Percentiles rank a stretch among this genome's conserved stretches.
These are phyloP conservation scores for Drosophila putrida DNA, from an alignment of 2,888 invertebrate species.

Conservation along the genomic window DNA sequence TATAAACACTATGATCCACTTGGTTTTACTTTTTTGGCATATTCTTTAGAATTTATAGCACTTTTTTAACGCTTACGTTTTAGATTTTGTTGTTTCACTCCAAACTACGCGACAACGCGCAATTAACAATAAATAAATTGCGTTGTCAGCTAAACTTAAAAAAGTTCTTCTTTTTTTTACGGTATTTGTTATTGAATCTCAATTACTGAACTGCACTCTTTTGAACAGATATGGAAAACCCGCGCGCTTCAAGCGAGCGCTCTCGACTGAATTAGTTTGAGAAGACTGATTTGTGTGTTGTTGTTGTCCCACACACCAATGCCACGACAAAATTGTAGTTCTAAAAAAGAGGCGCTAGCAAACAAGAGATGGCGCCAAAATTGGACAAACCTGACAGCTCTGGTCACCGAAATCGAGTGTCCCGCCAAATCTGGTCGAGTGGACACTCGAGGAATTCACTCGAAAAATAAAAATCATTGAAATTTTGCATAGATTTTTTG, in stretches of 20 bases:
- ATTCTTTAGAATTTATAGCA: slow-evolving; percentile 16
- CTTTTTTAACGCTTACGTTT: slow-evolving; percentile 60
- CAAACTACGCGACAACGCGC: slow-evolving; percentile 15
- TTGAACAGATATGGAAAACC: slow-evolving; percentile 28
- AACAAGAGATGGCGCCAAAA: no score
- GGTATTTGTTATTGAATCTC: slow-evolving; percentile 35
- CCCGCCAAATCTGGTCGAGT: no score
- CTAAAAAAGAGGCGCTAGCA: no score
- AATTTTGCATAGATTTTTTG: no score
- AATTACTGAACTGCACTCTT: slow-evolving; percentile 28
- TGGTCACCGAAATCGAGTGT: no score
- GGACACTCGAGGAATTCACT: no score
- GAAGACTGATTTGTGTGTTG: no score
- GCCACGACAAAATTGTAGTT: no score
- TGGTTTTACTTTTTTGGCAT: slow-evolving; percentile 13
- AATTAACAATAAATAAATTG: slow-evolving; percentile 33
- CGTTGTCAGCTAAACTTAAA: slow-evolving; percentile 56
- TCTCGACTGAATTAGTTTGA: no score
- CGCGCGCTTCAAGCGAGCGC: slow-evolving; percentile 22
- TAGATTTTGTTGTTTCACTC: slow-evolving; percentile 16
- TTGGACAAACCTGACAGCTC: no score
- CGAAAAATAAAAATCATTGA: no score
- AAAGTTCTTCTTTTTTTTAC: slow-evolving; percentile 21
- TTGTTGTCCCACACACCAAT: no score
- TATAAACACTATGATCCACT: slow-evolving; percentile 30